Base-by-base conservation (phyloP, 2,113 vertebrate species). In the Cisticola juncidis region DNA sequence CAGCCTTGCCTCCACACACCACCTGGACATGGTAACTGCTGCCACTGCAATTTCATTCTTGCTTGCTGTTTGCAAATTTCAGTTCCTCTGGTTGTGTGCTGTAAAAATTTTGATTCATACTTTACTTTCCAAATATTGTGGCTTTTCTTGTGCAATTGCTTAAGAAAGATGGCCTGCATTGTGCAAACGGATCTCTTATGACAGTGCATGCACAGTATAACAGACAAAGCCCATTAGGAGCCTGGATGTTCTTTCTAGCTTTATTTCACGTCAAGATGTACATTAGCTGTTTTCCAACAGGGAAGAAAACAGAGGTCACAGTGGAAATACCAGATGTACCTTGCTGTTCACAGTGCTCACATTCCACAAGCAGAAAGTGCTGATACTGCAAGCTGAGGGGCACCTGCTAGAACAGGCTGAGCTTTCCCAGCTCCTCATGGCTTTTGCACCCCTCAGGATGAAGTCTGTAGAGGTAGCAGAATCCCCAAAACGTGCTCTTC, bases 61-160 rank as follows among this genome's bases (percentile, higher is more conserved):
- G 92, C 94, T 89, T 86, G 87, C 65, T 18, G 44, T 65, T 50
- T 66, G 92, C 96, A 95, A 95, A 91, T 97, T 97, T 97, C 95
- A 96, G 95, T 97, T 97, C 97, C 95, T 96, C 95, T 92, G 58
- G 61, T 57, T 83, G 47, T 42, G n/a, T 73, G 54, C 92, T 93
- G 76, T 64, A 87, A 88, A 91, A 95, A 35, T 25, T 95, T 97
- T 93, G 86, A 97, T 97, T 96, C 95, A 96, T 92, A 60, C 65
- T 96, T 96, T 88, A 83, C 87, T 96, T 95, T 94, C 66, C 92
- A 96, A 94, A 95, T 88, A 86, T 36, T 92, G 95, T 70, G 88
- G 91, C 81, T 96, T 92, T 66, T 93, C 86, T 95, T 95, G 81
- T 94, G 95, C 95, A 97, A 97, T 62, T n/a, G 35, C 65, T 92